Base-by-base conservation (phyloP, 2,888 invertebrate species). In the Adelphocoris suturalis region DNA sequence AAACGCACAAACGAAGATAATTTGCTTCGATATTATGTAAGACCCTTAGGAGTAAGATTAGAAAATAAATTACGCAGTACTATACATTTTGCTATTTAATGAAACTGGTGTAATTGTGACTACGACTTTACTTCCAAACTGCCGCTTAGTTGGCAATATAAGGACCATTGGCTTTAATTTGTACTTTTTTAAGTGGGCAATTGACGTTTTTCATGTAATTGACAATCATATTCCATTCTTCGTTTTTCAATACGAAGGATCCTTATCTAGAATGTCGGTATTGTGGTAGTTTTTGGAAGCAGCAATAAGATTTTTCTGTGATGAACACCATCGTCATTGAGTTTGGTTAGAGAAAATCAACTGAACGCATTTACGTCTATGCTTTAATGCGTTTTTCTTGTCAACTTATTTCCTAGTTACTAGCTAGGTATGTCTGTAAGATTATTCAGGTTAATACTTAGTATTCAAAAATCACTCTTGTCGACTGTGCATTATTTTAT, bases 161-260 rank as follows among this genome's bases (percentile, higher is more conserved):
- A 68, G 68, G 68, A 68, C 68, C 68, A 68, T 68, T 37, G 68
- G 23, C 68, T 68, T 68, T 23, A 68, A 68, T 68, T 68, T 23
- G 2, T 19, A 68, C 68, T 12, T 68, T 23, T 23, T 68, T 68
- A 5, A 0, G 27, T 13, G 68, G 52, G 12, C 11, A 52, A 5
- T 52, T 13, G 52, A 14, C 14, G 52, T 52, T 52, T 52, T 37
- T 37, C 37, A 37, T 37, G 37, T 37, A 37, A 52, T 68, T 68
- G 68, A 68, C 68, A 68, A 68, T 68, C 68, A 68, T 68, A 68
- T 23, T 68, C n/a, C 2, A 27, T 68, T 23, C n/a, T 68, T 23
- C 7, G 23, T 23, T 68, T 9, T 68, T 68, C 11, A 11, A n/a
- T 13, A 52, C 16, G 52, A 16, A 52, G 13, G 68, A 23, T 7